Percentiles rank a stretch among this genome's conserved stretches.
These are phyloP conservation scores for Ceraclea dissimilis DNA, from an alignment of 2,888 invertebrate genomes.

Conservation along the genomic window DNA sequence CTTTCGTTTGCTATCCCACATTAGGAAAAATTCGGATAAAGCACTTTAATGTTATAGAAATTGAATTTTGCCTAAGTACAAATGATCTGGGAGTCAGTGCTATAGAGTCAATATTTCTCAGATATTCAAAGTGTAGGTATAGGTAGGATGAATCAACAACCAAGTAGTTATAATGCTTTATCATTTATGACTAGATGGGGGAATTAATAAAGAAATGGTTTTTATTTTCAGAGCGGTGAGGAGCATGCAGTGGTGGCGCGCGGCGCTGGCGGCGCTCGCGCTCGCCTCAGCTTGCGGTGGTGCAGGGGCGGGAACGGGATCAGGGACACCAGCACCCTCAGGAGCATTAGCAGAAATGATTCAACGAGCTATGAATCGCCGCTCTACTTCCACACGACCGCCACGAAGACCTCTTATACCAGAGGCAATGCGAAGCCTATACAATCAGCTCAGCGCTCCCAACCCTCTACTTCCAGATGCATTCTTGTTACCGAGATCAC, in stretches of 20 bases:
- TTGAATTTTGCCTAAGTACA: too few relatives aligned
- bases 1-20: too few relatives aligned
- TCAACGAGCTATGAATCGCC: slow-evolving; percentile 53
- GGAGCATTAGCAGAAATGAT: slow-evolving; percentile 51
- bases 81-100: too few relatives aligned
- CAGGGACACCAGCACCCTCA: slow-evolving; percentile 43
- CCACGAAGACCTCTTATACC: slow-evolving; percentile 57
- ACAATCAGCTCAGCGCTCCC: slow-evolving; percentile 51
- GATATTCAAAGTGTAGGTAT: too few relatives aligned
- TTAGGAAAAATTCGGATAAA: too few relatives aligned
- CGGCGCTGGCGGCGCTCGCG: slow-evolving; percentile 33
- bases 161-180: too few relatives aligned
- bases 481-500: slow-evolving; percentile 59
- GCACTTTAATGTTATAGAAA: too few relatives aligned
- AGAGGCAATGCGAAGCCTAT: slow-evolving; percentile 72
- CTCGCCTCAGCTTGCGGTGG: slow-evolving; percentile 42
- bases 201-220: too few relatives aligned
- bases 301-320: slow-evolving; percentile 28
- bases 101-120: too few relatives aligned
- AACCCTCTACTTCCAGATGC: slow-evolving; percentile 55
- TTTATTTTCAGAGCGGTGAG: slow-evolving; percentile 24
- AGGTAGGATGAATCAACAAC: too few relatives aligned
- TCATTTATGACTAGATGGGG: too few relatives aligned
- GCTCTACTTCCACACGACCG: slow-evolving; percentile 47
- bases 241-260: slow-evolving; percentile 27